These are phyloP conservation scores for Xylocopa sonorina DNA, from an alignment of 1,140 invertebrate genomes.

Conservation along the genomic window DNA sequence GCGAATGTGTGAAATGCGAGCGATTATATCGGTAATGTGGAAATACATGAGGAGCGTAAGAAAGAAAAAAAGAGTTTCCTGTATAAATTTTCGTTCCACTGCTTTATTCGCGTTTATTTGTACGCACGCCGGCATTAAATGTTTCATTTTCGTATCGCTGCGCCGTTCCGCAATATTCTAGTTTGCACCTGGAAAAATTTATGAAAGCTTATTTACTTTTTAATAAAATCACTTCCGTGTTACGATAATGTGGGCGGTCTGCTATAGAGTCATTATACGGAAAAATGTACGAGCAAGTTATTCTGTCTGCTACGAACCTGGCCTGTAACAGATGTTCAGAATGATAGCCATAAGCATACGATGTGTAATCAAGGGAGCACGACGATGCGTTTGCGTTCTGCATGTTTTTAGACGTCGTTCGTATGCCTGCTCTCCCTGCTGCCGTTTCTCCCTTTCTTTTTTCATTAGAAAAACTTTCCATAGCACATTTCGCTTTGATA, in stretches of 20 bases:
- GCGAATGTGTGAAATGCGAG: too few species aligned
- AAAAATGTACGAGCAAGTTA: neutral
- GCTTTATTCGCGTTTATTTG: neutral
- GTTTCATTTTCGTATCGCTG: too few species aligned
- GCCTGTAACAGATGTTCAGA: slow-evolving; percentile 25
- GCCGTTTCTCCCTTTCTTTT: neutral
- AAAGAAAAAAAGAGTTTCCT: too few species aligned
- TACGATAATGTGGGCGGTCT: neutral
- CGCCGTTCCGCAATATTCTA: neutral
- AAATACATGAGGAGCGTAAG: too few species aligned
- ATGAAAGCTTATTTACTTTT: neutral
- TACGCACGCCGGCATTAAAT: neutral
- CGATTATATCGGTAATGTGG: too few species aligned
- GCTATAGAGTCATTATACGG: neutral
- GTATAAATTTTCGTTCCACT: too few species aligned
- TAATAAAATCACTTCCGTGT: neutral
- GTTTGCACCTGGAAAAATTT: neutral
- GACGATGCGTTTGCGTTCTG: slow-evolving; percentile 5
- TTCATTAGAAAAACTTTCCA: neutral
- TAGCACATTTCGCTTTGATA: slow-evolving; percentile 1
- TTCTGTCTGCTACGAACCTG: neutral
- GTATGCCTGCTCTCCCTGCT: neutral
- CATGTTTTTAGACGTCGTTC: slow-evolving; percentile 9
- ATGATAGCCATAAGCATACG: slow-evolving; percentile 36
- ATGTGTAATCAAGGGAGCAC: slow-evolving; percentile 29